Conservation (phyloP, 2,888 invertebrate species). For the Nomada hirtipes region DNA sequence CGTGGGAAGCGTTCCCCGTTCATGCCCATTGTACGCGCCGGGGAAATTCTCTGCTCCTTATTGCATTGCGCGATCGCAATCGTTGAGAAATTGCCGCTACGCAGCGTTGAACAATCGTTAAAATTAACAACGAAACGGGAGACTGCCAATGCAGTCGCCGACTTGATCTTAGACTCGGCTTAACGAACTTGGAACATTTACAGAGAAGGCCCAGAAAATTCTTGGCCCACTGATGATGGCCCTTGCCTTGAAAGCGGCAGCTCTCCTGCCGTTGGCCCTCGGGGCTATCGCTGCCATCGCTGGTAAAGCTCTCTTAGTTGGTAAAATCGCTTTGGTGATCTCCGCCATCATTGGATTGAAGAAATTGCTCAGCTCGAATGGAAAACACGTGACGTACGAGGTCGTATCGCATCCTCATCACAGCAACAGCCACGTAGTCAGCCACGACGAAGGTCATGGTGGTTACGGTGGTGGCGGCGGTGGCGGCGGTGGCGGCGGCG, state of each 20-base stretch:
- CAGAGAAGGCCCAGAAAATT: constrained; percentile 90
- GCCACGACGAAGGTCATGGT: constrained; percentile 88
- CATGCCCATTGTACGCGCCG: neutral
- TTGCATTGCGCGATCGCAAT: constrained; percentile 9
- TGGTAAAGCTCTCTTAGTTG: constrained; percentile 93
- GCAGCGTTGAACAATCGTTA: constrained; percentile 15
- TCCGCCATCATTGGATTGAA: constrained; percentile 94
- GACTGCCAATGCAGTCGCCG: neutral
- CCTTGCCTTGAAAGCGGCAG: constrained; percentile 91
- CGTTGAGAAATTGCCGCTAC: constrained; percentile 37
- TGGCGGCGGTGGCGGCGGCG: constrained; percentile 85
- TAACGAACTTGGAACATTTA: too few relatives aligned
- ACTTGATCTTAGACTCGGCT: too few relatives aligned
- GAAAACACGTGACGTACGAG: constrained; percentile 95
- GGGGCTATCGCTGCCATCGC: constrained; percentile 94
- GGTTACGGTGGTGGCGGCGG: constrained; percentile 87
- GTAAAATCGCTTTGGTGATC: constrained; percentile 93
- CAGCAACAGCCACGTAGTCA: constrained; percentile 88
- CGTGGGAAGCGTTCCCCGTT: constrained; percentile 31
- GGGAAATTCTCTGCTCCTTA: neutral
- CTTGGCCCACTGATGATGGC: constrained; percentile 91
- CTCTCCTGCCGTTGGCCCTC: constrained; percentile 91
- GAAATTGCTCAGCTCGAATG: constrained; percentile 90
- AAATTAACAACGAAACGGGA: constrained; percentile 21
- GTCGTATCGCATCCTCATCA: constrained; percentile 94